phyloP scores from a whole-genome alignment of 2,888 invertebrate species.

The Spicauda simplicius region DNA sequence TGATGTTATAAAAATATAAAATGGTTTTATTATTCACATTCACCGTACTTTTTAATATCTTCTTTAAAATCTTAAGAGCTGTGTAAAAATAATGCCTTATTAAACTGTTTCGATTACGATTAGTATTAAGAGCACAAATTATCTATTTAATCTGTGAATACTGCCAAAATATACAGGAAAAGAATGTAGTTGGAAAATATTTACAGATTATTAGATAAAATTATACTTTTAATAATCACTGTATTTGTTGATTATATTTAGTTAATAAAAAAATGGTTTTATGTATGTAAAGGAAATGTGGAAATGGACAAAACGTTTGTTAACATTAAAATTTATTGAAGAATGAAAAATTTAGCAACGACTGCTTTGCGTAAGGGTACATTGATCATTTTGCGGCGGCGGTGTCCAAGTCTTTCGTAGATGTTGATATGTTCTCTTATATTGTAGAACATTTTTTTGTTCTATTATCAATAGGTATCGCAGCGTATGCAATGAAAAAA shows the following conservation, averaged over 20 bases:
- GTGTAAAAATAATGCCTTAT: constrained; percentile 76
- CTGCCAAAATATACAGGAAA: constrained; percentile 41
- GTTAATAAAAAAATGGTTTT: too few relatives aligned
- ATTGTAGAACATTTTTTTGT: too few relatives aligned
- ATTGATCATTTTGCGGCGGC: too few relatives aligned
- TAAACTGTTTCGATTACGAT: constrained; percentile 62
- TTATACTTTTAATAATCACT: constrained; percentile 23
- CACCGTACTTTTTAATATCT: constrained; percentile 41
- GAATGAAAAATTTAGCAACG: too few relatives aligned
- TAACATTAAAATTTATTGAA: not conserved
- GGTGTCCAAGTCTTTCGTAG: too few relatives aligned
- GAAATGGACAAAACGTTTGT: not conserved
- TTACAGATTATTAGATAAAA: constrained; percentile 44
- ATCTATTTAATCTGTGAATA: constrained; percentile 49
- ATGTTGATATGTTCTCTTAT: too few relatives aligned
- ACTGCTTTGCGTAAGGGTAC: too few relatives aligned
- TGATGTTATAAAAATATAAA: not conserved
- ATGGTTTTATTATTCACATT: constrained; percentile 13
- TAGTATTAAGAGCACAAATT: constrained; percentile 61
- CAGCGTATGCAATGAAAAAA: too few relatives aligned
- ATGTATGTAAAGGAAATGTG: constrained; percentile 2
- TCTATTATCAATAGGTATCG: too few relatives aligned
- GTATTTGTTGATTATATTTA: constrained; percentile 22
- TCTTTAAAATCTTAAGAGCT: constrained; percentile 56
- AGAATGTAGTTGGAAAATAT: constrained; percentile 21